These are phyloP conservation scores for Manis javanica DNA, from an alignment of 2,797 vertebrate species.

Conservation along the genomic window DNA sequence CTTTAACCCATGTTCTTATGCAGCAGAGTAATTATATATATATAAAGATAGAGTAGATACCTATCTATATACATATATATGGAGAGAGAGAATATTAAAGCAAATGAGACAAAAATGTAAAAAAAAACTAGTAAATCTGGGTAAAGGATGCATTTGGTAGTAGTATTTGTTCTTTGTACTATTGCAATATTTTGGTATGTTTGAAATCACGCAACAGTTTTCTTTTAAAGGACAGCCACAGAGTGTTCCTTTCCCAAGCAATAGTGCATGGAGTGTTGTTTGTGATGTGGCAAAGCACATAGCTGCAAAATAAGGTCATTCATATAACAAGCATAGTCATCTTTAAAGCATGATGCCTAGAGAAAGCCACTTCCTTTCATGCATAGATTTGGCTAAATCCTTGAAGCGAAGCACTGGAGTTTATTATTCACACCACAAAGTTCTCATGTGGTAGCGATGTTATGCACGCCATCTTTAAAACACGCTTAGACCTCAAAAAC, in stretches of 20 bases:
- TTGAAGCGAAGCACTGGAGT: constrained; percentile 1
- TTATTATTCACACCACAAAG: constrained; percentile 52
- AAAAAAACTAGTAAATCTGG: neutral
- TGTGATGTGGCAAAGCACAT: constrained; percentile 50
- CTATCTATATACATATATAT: neutral
- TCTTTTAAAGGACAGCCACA: neutral
- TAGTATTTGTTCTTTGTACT: neutral
- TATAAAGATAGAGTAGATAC: neutral
- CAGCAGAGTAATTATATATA: neutral
- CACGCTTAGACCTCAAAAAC: neutral
- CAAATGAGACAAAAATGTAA: neutral
- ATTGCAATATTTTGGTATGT: neutral
- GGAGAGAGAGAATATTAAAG: neutral
- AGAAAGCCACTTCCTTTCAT: constrained; percentile 62
- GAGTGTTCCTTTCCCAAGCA: neutral
- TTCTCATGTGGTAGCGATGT: constrained; percentile 29
- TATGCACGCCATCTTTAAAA: constrained; percentile 39
- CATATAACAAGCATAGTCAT: constrained; percentile 2
- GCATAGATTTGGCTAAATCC: constrained; percentile 7
- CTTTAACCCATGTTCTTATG: neutral
- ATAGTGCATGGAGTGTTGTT: neutral
- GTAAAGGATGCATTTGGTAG: neutral
- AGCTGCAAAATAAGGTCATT: constrained; percentile 62
- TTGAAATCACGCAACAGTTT: neutral
- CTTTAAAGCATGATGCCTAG: neutral